Evolutionary conservation across 2,888 invertebrate species (phyloP), one percentile per base, ranked within the genome.

Genomic region (Linnaemya vulpina): DNA sequence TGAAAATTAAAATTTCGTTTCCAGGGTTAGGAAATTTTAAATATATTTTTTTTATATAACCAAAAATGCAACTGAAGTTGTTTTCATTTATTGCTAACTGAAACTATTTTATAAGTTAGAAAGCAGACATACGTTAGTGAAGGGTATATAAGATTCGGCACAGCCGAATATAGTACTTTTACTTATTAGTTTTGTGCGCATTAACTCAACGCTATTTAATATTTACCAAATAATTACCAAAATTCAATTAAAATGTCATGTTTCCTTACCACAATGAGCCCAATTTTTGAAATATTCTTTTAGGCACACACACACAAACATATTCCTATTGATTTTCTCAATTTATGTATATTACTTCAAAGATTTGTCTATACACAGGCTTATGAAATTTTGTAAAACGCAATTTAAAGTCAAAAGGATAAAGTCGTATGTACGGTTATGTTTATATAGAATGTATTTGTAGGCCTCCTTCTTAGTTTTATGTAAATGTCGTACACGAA

Each of bases 401-500:
- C 20, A 71, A 55, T 70, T 70, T 40, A 53, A 53, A 70, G 70
- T 40, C 20, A 40, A 55, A 55, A 15, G 15, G 15, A n/a, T 70
- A 40, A 55, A 40, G 10, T 13, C 3, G 17, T 17, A n/a, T 22
- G 25, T 25, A 20, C 25, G 1, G 4, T 15, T 55, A 13, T 25
- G 5, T 13, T 22, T 53, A 5, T 11, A 13, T 25, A 5, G 3
- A 13, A n/a, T n/a, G n/a, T n/a, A n/a, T n/a, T n/a, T 53, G 49
- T 35, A 1, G 30, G 7, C 9, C 17, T 49, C 1, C 1, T 43
- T 43, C 11, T 22, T n/a, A 58, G 30, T 58, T 58, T 46, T 13
- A 60, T 30, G 22, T 30, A 35, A 55, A 49, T 60, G 35, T 38
- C 49, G 35, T 49, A 77, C 55, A 73, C n/a, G 46, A 68, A 77